phyloP scores from a whole-genome alignment of 2,797 vertebrate species.

The Poecilia velifera region DNA sequence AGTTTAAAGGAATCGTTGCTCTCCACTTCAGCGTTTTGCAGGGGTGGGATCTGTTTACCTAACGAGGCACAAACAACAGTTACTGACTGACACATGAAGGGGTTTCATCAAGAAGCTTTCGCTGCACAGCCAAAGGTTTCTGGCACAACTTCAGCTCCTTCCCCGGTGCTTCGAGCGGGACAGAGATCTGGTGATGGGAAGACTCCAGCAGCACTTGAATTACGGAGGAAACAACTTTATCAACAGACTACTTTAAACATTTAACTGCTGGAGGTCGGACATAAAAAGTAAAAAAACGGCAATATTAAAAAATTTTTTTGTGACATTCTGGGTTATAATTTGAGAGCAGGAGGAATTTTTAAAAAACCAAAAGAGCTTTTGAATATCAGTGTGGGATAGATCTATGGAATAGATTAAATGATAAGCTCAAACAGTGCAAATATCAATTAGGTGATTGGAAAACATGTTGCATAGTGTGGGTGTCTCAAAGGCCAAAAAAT shows the following conservation, averaged over 20 bases:
- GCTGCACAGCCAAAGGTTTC: background rate
- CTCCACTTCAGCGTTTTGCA: conserved; percentile 90
- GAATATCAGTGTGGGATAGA: too few relatives aligned
- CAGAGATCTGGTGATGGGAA: background rate
- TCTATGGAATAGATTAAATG: too few relatives aligned
- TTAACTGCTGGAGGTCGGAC: too few relatives aligned
- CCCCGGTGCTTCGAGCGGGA: background rate
- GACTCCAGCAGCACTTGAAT: background rate
- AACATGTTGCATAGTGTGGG: too few relatives aligned
- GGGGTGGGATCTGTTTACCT: conserved; percentile 95
- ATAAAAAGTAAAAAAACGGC: too few relatives aligned
- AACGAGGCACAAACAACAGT: conserved; percentile 57
- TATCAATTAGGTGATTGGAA: too few relatives aligned
- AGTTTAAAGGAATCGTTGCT: conserved; percentile 91
- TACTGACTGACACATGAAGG: background rate
- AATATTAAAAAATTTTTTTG: too few relatives aligned
- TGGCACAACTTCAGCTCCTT: background rate
- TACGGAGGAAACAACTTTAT: background rate
- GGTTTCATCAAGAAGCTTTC: background rate
- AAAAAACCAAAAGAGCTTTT: too few relatives aligned
- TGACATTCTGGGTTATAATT: too few relatives aligned
- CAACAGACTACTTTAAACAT: background rate
- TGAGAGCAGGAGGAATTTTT: too few relatives aligned
- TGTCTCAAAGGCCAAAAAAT: too few relatives aligned
- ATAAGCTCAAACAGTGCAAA: too few relatives aligned